phyloP scores from a whole-genome alignment of 2,113 vertebrate genomes.

The Melozone crissalis region DNA sequence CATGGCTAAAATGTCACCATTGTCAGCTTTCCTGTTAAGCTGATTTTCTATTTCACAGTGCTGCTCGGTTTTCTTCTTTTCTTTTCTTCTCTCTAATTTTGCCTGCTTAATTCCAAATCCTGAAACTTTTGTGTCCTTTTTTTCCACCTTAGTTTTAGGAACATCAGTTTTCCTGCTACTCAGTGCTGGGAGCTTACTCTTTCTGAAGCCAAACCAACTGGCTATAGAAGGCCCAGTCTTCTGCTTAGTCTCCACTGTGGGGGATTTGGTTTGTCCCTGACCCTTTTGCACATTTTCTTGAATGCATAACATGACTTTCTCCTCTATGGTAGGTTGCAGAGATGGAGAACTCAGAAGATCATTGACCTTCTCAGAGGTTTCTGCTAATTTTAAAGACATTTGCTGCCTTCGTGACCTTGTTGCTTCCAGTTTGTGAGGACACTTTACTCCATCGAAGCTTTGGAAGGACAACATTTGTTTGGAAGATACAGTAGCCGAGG shows the following conservation, averaged over 20 bases:
- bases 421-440: slow-evolving; percentile 61
- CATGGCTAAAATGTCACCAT: slow-evolving; percentile 58
- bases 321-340: slow-evolving; percentile 85
- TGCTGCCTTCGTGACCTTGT: slow-evolving; percentile 61
- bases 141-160: slow-evolving; percentile 84
- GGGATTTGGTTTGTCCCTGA: slow-evolving; percentile 82
- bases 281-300: slow-evolving; percentile 89
- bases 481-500: slow-evolving; percentile 33
- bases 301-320: slow-evolving; percentile 95
- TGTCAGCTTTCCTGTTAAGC: slow-evolving; percentile 58
- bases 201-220: slow-evolving; percentile 92
- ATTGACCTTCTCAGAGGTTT: slow-evolving; percentile 65
- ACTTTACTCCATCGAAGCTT: slow-evolving; percentile 31
- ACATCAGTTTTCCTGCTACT: slow-evolving; percentile 80
- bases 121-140: slow-evolving; percentile 83
- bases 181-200: slow-evolving; percentile 86
- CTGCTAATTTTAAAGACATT: slow-evolving; percentile 57
- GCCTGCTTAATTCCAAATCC: slow-evolving; percentile 82
- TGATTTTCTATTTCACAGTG: slow-evolving; percentile 74
- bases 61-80: slow-evolving; percentile 82
- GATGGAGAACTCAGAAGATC: slow-evolving; percentile 48
- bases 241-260: slow-evolving; percentile 76
- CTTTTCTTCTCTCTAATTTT: slow-evolving; percentile 86
- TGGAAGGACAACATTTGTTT: slow-evolving; percentile 50
- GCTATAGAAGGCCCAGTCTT: slow-evolving; percentile 85